phyloP scores from a whole-genome alignment of 1,140 invertebrate genomes.

The Drosophila truncata region DNA sequence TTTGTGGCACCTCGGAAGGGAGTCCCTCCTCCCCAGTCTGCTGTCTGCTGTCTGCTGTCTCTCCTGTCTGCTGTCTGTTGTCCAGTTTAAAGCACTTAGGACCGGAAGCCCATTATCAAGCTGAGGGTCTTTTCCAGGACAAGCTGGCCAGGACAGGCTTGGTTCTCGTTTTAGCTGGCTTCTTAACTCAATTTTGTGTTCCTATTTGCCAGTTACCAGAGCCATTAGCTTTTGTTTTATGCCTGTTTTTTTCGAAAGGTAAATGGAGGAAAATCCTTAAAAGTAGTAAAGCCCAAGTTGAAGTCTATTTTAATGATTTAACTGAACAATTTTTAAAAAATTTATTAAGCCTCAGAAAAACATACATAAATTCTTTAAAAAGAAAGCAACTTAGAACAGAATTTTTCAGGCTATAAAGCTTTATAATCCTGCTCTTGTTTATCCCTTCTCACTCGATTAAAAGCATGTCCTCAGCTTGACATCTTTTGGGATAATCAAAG shows the following conservation, averaged over 20 bases:
- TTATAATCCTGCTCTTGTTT: not conserved
- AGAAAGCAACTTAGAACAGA: too few relatives aligned
- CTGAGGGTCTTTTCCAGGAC: conserved; percentile 7
- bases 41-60: not conserved
- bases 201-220: conserved; percentile 12
- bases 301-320: too few relatives aligned
- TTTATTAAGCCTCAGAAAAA: too few relatives aligned
- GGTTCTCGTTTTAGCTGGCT: not conserved
- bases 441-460: not conserved
- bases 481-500: conserved; percentile 5
- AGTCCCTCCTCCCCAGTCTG: not conserved
- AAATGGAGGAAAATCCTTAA: too few relatives aligned
- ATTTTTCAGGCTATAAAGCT: not conserved
- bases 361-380: not conserved
- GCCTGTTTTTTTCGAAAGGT: not conserved
- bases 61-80: not conserved
- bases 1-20: conserved; percentile 24
- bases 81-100: conserved; percentile 23
- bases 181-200: conserved; percentile 12
- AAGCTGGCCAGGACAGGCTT: conserved; percentile 4
- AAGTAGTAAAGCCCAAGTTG: too few relatives aligned
- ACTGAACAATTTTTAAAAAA: too few relatives aligned
- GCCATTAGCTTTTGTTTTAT: conserved; percentile 6
- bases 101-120: conserved; percentile 9
- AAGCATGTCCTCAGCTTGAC: not conserved